Evolutionary conservation across 2,797 vertebrate genomes (phyloP).

Genomic region (Hypotaenidia okinawae): DNA sequence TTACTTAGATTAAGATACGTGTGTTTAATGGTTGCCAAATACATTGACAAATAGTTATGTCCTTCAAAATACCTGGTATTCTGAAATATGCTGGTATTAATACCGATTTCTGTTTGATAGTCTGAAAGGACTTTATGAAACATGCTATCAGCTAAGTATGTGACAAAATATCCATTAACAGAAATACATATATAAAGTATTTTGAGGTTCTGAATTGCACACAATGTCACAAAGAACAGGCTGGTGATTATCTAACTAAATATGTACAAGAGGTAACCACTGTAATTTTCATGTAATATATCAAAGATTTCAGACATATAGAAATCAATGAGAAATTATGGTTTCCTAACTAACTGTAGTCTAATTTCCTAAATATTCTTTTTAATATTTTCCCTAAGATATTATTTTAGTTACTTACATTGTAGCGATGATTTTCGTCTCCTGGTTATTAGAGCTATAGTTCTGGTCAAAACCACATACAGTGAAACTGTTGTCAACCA

Average conservation of each 20-base stretch:
- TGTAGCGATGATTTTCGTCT: neutral
- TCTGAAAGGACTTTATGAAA: neutral
- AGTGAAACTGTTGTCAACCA: neutral
- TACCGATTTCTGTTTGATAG: neutral
- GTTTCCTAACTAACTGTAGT: neutral
- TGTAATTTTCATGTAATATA: neutral
- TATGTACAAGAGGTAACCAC: neutral
- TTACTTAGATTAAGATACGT: neutral
- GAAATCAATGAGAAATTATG: neutral
- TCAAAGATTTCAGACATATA: neutral
- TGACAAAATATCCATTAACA: neutral
- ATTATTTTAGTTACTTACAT: neutral
- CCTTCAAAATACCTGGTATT: neutral
- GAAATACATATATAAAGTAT: neutral
- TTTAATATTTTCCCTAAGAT: neutral
- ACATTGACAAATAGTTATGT: neutral
- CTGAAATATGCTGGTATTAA: neutral
- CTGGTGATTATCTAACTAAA: neutral
- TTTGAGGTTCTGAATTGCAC: neutral
- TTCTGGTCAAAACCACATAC: neutral
- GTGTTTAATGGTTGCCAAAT: neutral
- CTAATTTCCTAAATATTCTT: neutral
- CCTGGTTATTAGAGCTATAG: neutral
- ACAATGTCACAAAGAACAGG: neutral
- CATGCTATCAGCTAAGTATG: neutral